These are phyloP conservation scores for Mimachlamys varia DNA, from an alignment of 2,888 invertebrate genomes.

Conservation along the genomic window DNA sequence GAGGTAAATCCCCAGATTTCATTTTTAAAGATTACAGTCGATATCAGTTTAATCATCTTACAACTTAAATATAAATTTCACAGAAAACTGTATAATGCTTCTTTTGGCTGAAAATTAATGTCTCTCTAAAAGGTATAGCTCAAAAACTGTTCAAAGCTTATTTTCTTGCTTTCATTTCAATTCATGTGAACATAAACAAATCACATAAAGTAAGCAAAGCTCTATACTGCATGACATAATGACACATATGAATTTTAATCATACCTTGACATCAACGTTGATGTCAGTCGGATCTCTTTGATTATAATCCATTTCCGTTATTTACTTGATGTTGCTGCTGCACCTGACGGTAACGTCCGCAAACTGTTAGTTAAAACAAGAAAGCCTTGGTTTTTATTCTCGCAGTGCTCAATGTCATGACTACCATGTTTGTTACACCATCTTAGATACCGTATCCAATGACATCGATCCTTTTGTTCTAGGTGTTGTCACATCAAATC, in stretches of 20 bases:
- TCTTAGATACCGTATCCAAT: background rate
- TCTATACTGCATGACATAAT: too few species aligned
- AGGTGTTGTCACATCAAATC: background rate
- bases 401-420: background rate
- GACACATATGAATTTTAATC: background rate
- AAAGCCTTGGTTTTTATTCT: background rate
- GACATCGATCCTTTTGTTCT: background rate
- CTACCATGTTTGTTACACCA: background rate
- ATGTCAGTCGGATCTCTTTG: slow-evolving; percentile 88
- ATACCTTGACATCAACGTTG: slow-evolving; percentile 88
- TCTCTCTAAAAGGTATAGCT: too few species aligned
- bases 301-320: slow-evolving; percentile 72
- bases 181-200: too few species aligned
- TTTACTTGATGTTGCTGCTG: background rate
- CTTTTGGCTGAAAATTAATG: too few species aligned
- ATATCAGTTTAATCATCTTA: too few species aligned
- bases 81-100: too few species aligned
- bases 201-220: too few species aligned
- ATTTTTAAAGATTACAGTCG: too few species aligned
- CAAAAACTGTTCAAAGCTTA: too few species aligned
- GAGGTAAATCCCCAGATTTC: too few species aligned
- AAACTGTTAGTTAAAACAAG: background rate
- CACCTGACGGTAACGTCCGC: background rate
- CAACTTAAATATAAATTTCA: too few species aligned
- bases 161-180: too few species aligned